phyloP scores from a whole-genome alignment of 2,797 vertebrate species.

The Hephaestus fuliginosus region DNA sequence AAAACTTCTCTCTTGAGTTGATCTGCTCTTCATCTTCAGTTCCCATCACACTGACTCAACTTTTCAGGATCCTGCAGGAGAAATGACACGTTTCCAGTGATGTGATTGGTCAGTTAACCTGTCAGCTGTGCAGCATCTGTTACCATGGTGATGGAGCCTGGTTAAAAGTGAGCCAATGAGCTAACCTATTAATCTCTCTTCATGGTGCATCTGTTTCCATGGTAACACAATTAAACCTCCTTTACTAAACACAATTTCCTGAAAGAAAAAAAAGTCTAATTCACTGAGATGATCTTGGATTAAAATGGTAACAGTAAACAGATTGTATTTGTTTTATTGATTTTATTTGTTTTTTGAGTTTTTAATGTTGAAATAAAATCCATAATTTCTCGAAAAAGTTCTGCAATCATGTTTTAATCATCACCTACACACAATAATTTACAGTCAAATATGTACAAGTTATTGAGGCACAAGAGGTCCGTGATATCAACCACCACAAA shows the following conservation, averaged over 20 bases:
- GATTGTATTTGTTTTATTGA: too few relatives aligned
- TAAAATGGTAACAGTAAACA: neutral
- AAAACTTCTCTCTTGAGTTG: too few relatives aligned
- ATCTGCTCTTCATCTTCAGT: too few relatives aligned
- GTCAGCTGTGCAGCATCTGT: too few relatives aligned
- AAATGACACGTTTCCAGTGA: too few relatives aligned
- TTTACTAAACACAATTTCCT: neutral
- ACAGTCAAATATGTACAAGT: slow-evolving; percentile 61
- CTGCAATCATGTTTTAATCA: slow-evolving; percentile 20
- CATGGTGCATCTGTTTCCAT: too few relatives aligned
- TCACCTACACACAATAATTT: slow-evolving; percentile 48
- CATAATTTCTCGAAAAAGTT: accelerated
- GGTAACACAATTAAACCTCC: neutral
- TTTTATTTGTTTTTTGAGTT: neutral
- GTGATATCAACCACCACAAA: neutral
- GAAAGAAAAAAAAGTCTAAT: neutral
- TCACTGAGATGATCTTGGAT: neutral
- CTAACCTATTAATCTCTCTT: too few relatives aligned
- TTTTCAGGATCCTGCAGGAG: too few relatives aligned
- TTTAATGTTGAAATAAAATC: slow-evolving; percentile 14
- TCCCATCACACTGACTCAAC: too few relatives aligned
- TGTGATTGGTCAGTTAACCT: too few relatives aligned
- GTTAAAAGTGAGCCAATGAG: too few relatives aligned
- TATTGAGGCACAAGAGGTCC: slow-evolving; percentile 34
- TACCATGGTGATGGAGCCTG: too few relatives aligned